phyloP scores from a whole-genome alignment of 2,888 invertebrate genomes.

The Nomada fucata region DNA sequence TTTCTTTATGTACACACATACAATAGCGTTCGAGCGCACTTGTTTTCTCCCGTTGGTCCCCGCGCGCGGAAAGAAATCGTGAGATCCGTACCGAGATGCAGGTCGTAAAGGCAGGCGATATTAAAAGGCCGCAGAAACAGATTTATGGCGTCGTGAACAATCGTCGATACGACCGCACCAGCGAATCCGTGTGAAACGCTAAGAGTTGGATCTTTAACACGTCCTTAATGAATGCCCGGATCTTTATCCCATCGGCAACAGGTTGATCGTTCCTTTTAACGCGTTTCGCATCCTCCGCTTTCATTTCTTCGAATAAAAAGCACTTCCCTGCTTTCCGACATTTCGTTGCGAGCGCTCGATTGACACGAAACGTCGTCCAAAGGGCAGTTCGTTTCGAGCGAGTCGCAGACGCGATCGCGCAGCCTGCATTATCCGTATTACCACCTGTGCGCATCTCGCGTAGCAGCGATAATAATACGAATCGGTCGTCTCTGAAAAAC shows the following conservation, averaged over 20 bases:
- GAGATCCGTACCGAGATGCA: slow-evolving; percentile 49
- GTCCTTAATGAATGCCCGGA: slow-evolving; percentile 31
- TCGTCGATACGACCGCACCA: slow-evolving; percentile 30
- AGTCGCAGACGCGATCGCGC: no score
- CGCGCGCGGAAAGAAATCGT: slow-evolving; percentile 39
- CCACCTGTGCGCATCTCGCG: no score
- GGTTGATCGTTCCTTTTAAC: slow-evolving; percentile 23
- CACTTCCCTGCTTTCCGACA: no score
- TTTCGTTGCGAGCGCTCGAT: no score
- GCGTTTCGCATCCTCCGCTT: neutral
- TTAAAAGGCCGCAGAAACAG: slow-evolving; percentile 55
- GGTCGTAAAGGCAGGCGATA: slow-evolving; percentile 52
- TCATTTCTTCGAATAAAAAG: no score
- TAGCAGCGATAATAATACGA: no score
- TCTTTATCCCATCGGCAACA: slow-evolving; percentile 28
- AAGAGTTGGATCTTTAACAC: slow-evolving; percentile 23
- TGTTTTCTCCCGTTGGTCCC: slow-evolving; percentile 18
- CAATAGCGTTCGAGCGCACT: slow-evolving; percentile 18
- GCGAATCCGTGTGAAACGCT: neutral
- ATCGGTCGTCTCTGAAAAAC: no score
- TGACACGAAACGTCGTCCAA: no score
- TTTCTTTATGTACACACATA: neutral
- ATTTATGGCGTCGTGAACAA: slow-evolving; percentile 62
- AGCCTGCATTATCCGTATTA: no score
- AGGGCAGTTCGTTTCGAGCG: no score